Evolutionary conservation across 2,888 invertebrate species (phyloP), one percentile per base, ranked within the genome.

Genomic region (Cephus pygmeus): DNA sequence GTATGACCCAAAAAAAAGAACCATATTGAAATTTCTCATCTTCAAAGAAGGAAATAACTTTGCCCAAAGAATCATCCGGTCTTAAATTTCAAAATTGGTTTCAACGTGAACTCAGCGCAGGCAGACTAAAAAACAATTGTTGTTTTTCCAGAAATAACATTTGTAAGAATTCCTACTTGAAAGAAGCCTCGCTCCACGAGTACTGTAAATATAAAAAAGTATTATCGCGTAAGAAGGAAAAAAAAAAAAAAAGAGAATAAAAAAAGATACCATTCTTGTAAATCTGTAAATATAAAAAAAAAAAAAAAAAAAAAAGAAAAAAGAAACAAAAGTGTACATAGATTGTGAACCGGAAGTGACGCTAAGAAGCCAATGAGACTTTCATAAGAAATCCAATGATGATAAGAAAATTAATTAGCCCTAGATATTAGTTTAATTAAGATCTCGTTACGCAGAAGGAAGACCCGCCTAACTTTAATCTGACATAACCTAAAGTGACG

Each of bases 51-150:
- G 9, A 23, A 56, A 23, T 56, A 23, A 23, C 23, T 1, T 56
- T 23, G 9, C 9, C 23, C 56, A 56, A 23, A 23, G 56, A 2
- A 56, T 23, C 56, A 2, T 56, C 9, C 2, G 23, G 0, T 23
- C 9, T 23, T 56, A 1, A 0, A 56, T 23, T 6, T 23, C 23
- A 56, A 56, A 23, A 1, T 23, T 9, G 6, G 0, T 23, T 9
- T 2, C 56, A 9, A 9, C 56, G 23, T 9, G 0, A 23, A 2
- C 0, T 2, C 9, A 0, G 0, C 9, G 2, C 23, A 23, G 23
- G 2, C 6, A 23, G 1, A 23, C 23, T 9, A 9, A 56, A 36
- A 36, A 15, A 36, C 35, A 35, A 35, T 35, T 12, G 34, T 11
- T 34, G 12, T 35, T 35, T 35, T 35, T 35, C 35, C 12, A 35